Base-by-base conservation (phyloP, 1,140 invertebrate genomes). In the Polyergus mexicanus region DNA sequence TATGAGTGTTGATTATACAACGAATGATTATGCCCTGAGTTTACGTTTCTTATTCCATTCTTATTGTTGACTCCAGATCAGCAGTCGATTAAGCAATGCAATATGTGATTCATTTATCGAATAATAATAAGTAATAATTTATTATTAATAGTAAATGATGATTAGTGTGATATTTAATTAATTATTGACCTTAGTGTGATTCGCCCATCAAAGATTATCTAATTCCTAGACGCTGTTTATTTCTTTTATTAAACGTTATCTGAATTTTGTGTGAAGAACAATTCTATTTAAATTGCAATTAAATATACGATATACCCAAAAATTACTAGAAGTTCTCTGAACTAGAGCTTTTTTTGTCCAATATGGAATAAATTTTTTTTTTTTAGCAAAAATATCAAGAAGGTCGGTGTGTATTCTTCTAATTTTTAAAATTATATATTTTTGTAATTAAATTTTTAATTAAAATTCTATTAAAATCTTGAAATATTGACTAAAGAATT, bases 1-100 rank as follows among this genome's bases (percentile, higher is more conserved):
- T 54, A 32, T 28, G 41, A 54, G 16, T 51, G 8, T 54, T n/a
- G 69, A 72, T 72, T 72, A 72, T 28, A 56, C 44, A 71, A 71
- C 68, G 2, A 32, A 32, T 16, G 16, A 51, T 69, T 69, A 69
- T 71, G 44, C 7, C 44, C 16, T 22, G 6, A 1, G 11, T 2
- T 10, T 19, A 28, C 28, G 16, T 54, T 51, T 68, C n/a, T 54
- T 72, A 68, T 54, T 72, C 19, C 6, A 16, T 54, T 54, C 10
- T 28, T 10, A 54, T 54, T 72, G 28, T 35, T n/a, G 47, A 72
- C 3, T 72, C 35, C 19, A 54, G 56, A 32, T 16, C 16, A 28
- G 19, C 8, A 35, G 35, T 54, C 69, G n/a, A 16, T 71, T 8
- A 54, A 71, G 16, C 16, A 28, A 32, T 7, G 16, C 28, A n/a